Evolutionary conservation across 2,888 invertebrate genomes (phyloP).

Genomic region (Philhelius pedissequus): DNA sequence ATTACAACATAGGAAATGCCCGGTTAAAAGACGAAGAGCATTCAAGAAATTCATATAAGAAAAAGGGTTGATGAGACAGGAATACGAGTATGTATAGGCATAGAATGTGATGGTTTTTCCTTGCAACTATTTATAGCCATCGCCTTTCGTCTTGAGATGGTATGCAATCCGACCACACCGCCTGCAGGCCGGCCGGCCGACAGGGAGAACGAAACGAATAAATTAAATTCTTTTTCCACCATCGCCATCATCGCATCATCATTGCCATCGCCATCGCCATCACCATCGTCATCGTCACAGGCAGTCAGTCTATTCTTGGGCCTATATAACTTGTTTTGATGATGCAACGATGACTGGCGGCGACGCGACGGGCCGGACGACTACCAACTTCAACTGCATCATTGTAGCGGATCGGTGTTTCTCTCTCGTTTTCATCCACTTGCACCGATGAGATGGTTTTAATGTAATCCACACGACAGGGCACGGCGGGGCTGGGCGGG

Average conservation of each 20-base stretch:
- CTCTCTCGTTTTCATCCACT: slow-evolving; percentile 17
- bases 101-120: slow-evolving; percentile 8
- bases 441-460: slow-evolving; percentile 32
- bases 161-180: slow-evolving; percentile 15
- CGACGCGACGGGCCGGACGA: slow-evolving; percentile 7
- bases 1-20: slow-evolving; percentile 37
- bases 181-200: slow-evolving; percentile 2
- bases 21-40: slow-evolving; percentile 23
- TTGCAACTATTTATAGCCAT: slow-evolving; percentile 52
- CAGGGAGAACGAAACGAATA: slow-evolving; percentile 53
- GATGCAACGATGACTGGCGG: slow-evolving; percentile 37
- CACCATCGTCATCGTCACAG: neutral
- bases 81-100: neutral
- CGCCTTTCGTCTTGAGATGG: neutral
- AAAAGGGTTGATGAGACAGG: neutral
- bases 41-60: slow-evolving; percentile 18
- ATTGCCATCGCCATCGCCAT: neutral
- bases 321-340: neutral
- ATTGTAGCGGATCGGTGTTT: slow-evolving; percentile 17
- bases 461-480: slow-evolving; percentile 31
- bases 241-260: neutral
- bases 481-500: neutral
- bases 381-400: slow-evolving; percentile 9
- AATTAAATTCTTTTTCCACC: slow-evolving; percentile 50
- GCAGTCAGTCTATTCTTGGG: neutral